Evolutionary conservation across 1,140 invertebrate genomes (phyloP).

Genomic region (Drosophila virilis): DNA sequence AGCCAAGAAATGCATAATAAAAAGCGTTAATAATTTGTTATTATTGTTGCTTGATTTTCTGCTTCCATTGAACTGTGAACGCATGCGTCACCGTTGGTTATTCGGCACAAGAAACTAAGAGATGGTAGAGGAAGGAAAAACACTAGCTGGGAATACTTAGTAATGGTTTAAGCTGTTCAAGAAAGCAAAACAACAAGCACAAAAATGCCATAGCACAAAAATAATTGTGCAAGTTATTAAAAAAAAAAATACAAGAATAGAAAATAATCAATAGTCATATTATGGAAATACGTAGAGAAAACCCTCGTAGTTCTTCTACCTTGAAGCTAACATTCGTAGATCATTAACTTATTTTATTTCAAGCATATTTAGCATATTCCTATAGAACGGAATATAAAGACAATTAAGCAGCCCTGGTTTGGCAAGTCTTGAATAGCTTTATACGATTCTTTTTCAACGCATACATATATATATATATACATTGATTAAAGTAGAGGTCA

Average conservation of each 20-base stretch:
- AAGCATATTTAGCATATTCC: conserved; percentile 1
- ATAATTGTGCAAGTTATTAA: not conserved
- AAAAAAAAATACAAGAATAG: no score
- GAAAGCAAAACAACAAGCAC: not conserved
- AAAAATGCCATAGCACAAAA: not conserved
- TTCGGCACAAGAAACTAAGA: conserved; percentile 14
- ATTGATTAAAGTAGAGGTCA: conserved; percentile 66
- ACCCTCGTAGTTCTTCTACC: not conserved
- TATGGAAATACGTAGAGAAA: not conserved
- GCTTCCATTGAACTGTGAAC: conserved; percentile 64
- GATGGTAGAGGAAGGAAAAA: conserved; percentile 1
- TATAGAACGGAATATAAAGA: conserved; percentile 1
- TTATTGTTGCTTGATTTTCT: conserved; percentile 44
- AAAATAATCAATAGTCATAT: not conserved
- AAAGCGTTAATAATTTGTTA: conserved; percentile 66
- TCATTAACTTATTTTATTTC: not conserved
- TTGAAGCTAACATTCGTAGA: not conserved
- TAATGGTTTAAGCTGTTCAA: conserved; percentile 4
- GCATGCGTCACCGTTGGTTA: conserved; percentile 53
- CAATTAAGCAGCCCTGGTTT: conserved; percentile 24
- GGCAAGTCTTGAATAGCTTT: conserved; percentile 51
- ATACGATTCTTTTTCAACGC: conserved; percentile 13
- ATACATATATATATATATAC: conserved; percentile 11
- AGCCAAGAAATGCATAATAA: conserved; percentile 42
- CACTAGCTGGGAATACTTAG: not conserved